Percentiles rank a stretch among this genome's conserved stretches.
Conservation (phyloP, 1,140 invertebrate species). For the Pogonognathellus flavescens region DNA sequence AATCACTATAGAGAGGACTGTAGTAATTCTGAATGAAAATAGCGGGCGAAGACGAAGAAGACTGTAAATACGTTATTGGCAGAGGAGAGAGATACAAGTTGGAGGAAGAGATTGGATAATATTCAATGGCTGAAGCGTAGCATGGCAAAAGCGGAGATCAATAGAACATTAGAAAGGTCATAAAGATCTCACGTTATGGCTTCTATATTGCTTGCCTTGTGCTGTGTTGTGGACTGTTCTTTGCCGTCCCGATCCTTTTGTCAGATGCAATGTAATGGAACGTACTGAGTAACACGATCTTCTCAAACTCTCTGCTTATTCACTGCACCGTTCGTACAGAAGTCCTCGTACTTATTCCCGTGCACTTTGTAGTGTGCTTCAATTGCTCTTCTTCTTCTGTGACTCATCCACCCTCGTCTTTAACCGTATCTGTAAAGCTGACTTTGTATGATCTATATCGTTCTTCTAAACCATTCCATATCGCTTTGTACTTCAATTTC, state of each 20-base stretch:
- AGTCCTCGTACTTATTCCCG: neutral
- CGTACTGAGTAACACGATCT: neutral
- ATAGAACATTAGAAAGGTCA: conserved; percentile 61
- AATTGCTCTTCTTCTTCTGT: neutral
- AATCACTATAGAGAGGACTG: neutral
- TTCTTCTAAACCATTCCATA: too few species aligned
- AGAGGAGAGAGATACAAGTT: neutral
- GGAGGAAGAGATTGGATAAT: conserved; percentile 16
- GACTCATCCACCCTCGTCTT: neutral
- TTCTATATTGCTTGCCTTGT: conserved; percentile 7
- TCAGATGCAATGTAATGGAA: neutral
- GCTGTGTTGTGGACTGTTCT: neutral
- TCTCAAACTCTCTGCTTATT: neutral
- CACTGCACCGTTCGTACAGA: neutral
- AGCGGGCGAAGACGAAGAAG: neutral
- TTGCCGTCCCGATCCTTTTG: neutral
- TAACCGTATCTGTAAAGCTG: neutral
- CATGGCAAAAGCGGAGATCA: conserved; percentile 33
- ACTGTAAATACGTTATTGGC: conserved; percentile 33
- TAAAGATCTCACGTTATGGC: conserved; percentile 50
- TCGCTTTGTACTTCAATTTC: too few species aligned
- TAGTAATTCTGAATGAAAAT: conserved; percentile 35
- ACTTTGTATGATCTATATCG: neutral
- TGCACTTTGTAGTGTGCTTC: neutral
- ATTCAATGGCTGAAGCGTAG: conserved; percentile 7